Base-by-base conservation (phyloP, 92 coral and sea anemone species). In the Palythoa heliodiscus region DNA sequence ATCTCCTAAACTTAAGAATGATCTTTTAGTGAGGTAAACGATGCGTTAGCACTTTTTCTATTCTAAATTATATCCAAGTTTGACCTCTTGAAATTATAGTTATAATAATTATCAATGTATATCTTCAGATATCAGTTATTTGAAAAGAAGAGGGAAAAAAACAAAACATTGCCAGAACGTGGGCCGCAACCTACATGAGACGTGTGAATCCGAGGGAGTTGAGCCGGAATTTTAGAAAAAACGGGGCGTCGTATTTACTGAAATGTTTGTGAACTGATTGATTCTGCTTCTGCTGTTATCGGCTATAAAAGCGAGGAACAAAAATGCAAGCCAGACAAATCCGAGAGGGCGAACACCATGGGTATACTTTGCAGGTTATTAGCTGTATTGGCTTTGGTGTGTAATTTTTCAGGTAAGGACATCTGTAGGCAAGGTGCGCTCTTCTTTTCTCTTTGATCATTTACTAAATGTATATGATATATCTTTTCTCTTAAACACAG, bases 281-380 rank as follows among this genome's bases (percentile, higher is more conserved):
- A 79, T 47, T 48, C 16, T 57, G 70, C 19, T 66, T 80, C 84
- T 11, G 72, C 72, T 47, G 72, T 64, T 22, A 38, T 15, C 20
- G 58, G 55, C 52, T 66, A 80, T 80, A 80, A 80, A 80, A 80
- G 84, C 57, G 73, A 64, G 60, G 3, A 40, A 17, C 39, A 43
- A 57, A 40, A 24, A 66, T 68, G 73, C 16, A 37, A 60, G 71
- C 19, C 40, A 4, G 73, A 20, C 74, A 80, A 16, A 43, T 80
- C 63, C n/a, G 84, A 80, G 73, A 80, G 66, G 84, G 54, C 75
- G 14, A 16, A 66, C 63, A 47, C 19, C 5, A 7, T 50, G 61
- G 40, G 58, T 24, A 14, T 14, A n/a, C 73, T 64, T 16, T 66
- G 55, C 22, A 68, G 17, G 73, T 58, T 39, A 24, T 70, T 66